Base-by-base conservation (phyloP, 2,113 vertebrate genomes). In the Camelus bactrianus region DNA sequence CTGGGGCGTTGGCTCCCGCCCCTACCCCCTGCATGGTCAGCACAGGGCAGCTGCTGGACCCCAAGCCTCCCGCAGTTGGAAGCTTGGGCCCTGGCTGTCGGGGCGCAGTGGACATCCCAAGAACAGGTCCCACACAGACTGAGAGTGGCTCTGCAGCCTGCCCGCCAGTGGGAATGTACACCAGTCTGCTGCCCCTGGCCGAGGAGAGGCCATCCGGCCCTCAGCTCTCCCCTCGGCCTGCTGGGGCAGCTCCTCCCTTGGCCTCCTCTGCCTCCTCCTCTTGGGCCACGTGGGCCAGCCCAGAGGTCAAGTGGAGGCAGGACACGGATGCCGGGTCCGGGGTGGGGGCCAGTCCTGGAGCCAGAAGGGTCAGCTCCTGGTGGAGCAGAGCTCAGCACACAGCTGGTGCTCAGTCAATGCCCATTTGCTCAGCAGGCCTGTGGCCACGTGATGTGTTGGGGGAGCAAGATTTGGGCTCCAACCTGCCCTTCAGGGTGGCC, bases 371-470 rank as follows among this genome's bases (percentile, higher is more conserved):
- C 30, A 28, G 10, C 12, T 0, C n/a, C 26, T 30, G 12, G 16
- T 17, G 32, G 9, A 32, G 2, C 46, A 14, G 88, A 67, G 50
- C 26, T 48, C 80, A 28, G 76, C 46, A 26, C 64, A 52, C 7
- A 76, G 60, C 13, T 2, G 8, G 72, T 24, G 8, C 38, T 69
- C 64, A 60, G 2, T 16, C 52, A 58, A 9, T 9, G 75, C 89
- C 15, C 9, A 2, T 58, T 60, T 42, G 32, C 4, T 28, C 20
- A 15, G 64, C 11, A 60, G 52, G 24, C 16, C 26, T 14, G 14
- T 5, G 19, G 52, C 5, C 26, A 1, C 4, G 20, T 1, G 4
- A 60, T 8, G n/a, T 5, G 2, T 12, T 24, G 65, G n/a, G 22
- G n/a, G 22, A 9, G 76, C 32, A 22, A 32, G 35, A 11, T 8